Evolutionary conservation across 2,797 vertebrate genomes (phyloP), one percentile per base, ranked within the genome.

Genomic region (Rhadinocentrus ornatus): DNA sequence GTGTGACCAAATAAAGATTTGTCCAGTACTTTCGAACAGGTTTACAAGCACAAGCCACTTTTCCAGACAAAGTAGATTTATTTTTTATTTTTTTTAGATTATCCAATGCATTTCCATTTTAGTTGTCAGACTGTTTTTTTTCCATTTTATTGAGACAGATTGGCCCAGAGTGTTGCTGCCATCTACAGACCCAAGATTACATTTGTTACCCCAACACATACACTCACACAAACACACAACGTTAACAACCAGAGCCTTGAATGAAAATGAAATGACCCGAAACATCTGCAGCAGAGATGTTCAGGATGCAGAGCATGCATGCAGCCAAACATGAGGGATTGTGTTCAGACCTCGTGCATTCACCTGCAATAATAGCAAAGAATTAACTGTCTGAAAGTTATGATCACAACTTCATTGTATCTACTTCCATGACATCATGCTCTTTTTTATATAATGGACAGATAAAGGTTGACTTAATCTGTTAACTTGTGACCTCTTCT

Each of bases 101-200:
- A 74, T 79, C 68, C 73, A 84, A 83, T 90, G 87, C 59, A 86
- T 85, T 91, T 87, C 69, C 77, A 76, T 89, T 82, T 78, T 48
- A 61, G 56, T 31, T 71, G 73, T 71, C 88, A 85, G 34, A n/a
- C 31, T 41, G 66, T 29, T 48, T n/a, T 52, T 71, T 26, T 34
- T 61, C 16, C 27, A 66, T 77, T 72, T 82, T 79, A 89, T 84
- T 81, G 74, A 84, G 84, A 83, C 75, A 75, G 80, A 89, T 85
- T 69, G 82, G 64, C 66, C 83, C 80, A 82, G 85, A 72, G 78
- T 89, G 74, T 39, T 90, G 86, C 87, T 91, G 90, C 89, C 91
- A 89, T 86, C 88, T 90, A 88, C 78, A 88, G 83, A 90, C 84
- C 60, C 62, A 13, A 69, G 73, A 79, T 81, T 79, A 83, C 77